phyloP scores from a whole-genome alignment of 2,888 invertebrate species.

The Saturnia japonica region DNA sequence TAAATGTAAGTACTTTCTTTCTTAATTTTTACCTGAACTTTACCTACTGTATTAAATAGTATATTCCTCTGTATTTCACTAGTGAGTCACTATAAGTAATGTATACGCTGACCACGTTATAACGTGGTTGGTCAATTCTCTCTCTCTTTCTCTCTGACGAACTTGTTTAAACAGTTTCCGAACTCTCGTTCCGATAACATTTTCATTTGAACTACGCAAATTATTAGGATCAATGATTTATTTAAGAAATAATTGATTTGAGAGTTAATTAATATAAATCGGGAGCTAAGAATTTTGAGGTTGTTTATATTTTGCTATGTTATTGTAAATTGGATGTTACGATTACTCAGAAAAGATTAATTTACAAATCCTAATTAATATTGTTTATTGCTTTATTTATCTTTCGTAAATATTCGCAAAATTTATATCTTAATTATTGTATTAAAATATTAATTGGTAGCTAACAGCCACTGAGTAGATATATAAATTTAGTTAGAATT shows the following conservation, averaged over 20 bases:
- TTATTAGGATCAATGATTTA: neutral
- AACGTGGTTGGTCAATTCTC: no score
- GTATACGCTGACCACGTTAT: no score
- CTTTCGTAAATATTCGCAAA: neutral
- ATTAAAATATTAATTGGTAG: neutral
- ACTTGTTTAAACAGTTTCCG: neutral
- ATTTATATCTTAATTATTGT: neutral
- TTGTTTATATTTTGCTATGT: neutral
- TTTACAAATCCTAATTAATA: neutral
- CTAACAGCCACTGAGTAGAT: no score
- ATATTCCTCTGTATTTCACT: neutral
- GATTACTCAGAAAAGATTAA: neutral
- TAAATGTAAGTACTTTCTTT: no score
- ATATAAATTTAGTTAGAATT: no score
- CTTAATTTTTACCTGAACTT: neutral
- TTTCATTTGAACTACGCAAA: no score
- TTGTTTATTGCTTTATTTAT: constrained; percentile 9
- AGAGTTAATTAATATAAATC: neutral
- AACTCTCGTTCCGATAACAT: neutral
- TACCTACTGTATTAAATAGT: neutral
- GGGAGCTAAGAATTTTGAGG: neutral
- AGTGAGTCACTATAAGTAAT: no score
- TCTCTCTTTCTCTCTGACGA: neutral
- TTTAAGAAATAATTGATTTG: neutral
- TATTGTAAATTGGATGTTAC: neutral